Evolutionary conservation across 2,888 invertebrate genomes (phyloP), one percentile per base, ranked within the genome.

Genomic region (Leptogaster cylindrica): DNA sequence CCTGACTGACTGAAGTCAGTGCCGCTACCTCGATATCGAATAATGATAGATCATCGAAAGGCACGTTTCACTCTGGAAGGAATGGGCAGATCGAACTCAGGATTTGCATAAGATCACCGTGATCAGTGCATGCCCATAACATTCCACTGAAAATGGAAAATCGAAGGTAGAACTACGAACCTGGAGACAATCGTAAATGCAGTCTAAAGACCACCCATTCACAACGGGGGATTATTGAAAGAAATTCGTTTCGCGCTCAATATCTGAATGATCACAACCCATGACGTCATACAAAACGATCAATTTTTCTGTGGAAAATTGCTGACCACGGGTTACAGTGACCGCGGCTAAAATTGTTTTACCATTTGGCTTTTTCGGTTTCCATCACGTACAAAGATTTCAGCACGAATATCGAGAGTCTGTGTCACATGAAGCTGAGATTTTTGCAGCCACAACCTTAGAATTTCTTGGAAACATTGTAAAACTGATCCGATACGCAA

Each of bases 401-500:
- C 65, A 36, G 65, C 65, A 65, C 65, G 65, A 65, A 50, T 65
- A 39, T 65, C 33, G 39, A 23, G 44, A 27, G 39, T 50, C 36
- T 50, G 46, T 46, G 50, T 65, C 51, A 65, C 50, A 50, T 65
- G 50, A 31, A 12, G 23, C 20, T 12, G 18, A 18, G 8, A 23
- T 46, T 16, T 8, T n/a, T 6, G 18, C 23, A 16, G 27, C 44
- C 33, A 16, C 23, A 65, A 65, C 50, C 50, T 18, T 16, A 20
- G 27, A 41, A 52, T 68, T 68, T 65, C 48, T 55, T 44, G 50
- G 39, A 55, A 58, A 44, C 51, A 68, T 39, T 58, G 58, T 48
- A 65, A 58, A 65, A 33, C 52, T 65, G 65, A 68, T 68, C 68
- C 64, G 68, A 68, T 55, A 68, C 55, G 64, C 52, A 68, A 64